Percentiles rank a stretch among this genome's conserved stretches.
Conservation (phyloP, 1,140 invertebrate genomes). For the Andrena cerasifolii region DNA sequence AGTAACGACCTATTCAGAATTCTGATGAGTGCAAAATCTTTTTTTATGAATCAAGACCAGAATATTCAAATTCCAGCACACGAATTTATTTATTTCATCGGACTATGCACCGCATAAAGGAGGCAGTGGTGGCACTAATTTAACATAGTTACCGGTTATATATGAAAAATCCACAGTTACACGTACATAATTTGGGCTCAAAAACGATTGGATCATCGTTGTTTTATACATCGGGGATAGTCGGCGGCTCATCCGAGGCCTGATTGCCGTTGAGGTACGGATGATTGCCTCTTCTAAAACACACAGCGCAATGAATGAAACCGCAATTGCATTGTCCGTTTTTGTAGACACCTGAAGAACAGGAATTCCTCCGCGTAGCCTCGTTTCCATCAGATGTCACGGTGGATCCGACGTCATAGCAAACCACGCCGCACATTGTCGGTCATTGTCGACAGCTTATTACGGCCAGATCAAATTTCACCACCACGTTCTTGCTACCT, state of each 20-base stretch:
- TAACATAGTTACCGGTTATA: too few species aligned
- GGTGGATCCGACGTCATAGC: background rate
- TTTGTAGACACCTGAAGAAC: conserved; percentile 12
- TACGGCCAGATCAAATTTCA: conserved; percentile 42
- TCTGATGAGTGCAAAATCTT: too few species aligned
- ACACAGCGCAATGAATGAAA: conserved; percentile 28
- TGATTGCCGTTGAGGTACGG: background rate
- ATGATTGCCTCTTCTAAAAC: background rate
- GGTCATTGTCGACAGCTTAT: conserved; percentile 17
- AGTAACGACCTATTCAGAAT: too few species aligned
- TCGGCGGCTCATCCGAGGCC: background rate
- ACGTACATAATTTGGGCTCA: too few species aligned
- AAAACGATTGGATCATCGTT: background rate
- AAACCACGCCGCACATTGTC: conserved; percentile 3
- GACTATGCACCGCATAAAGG: too few species aligned
- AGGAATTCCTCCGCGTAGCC: conserved; percentile 17
- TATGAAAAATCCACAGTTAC: too few species aligned
- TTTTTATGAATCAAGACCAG: too few species aligned
- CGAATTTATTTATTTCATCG: too few species aligned
- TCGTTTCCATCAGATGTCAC: background rate
- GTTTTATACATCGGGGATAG: background rate
- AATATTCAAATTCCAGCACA: too few species aligned
- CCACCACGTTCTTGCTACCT: conserved; percentile 5
- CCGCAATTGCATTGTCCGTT: conserved; percentile 10
- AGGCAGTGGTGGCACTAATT: too few species aligned